Conservation (phyloP, 1,140 invertebrate genomes). For the Araneus ventricosus region DNA sequence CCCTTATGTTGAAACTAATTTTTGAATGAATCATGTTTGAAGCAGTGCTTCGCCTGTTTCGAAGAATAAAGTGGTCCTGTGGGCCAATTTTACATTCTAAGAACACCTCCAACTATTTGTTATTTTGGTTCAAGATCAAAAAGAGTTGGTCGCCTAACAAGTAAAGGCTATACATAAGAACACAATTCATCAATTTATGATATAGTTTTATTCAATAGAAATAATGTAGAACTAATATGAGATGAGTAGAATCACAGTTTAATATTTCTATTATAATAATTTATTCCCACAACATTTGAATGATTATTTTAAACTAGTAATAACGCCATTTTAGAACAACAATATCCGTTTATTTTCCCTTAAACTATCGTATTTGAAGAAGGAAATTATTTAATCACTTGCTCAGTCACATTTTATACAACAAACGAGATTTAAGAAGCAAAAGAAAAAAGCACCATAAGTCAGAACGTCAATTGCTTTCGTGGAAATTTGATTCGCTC, state of each 20-base stretch:
- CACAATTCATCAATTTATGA: too few species aligned
- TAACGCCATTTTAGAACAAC: not conserved
- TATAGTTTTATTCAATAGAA: not conserved
- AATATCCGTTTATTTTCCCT: not conserved
- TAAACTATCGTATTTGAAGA: not conserved
- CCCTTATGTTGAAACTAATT: too few species aligned
- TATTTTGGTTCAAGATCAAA: too few species aligned
- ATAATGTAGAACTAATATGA: not conserved
- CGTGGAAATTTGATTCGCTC: constrained; percentile 58
- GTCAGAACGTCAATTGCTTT: constrained; percentile 53
- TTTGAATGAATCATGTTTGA: too few species aligned
- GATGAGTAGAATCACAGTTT: not conserved
- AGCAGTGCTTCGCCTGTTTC: too few species aligned
- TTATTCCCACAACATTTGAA: not conserved
- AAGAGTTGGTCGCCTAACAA: too few species aligned
- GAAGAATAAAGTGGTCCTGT: too few species aligned
- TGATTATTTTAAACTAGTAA: not conserved
- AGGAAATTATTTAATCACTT: constrained; percentile 38
- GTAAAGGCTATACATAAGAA: too few species aligned
- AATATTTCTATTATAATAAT: not conserved
- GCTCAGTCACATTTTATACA: constrained; percentile 11
- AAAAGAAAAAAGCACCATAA: not conserved
- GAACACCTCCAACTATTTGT: too few species aligned
- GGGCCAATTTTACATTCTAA: too few species aligned
- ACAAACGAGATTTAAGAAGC: not conserved